phyloP scores from a whole-genome alignment of 30 jellyfish, hydroid and myxozoan species.

The Catostylus mosaicus region DNA sequence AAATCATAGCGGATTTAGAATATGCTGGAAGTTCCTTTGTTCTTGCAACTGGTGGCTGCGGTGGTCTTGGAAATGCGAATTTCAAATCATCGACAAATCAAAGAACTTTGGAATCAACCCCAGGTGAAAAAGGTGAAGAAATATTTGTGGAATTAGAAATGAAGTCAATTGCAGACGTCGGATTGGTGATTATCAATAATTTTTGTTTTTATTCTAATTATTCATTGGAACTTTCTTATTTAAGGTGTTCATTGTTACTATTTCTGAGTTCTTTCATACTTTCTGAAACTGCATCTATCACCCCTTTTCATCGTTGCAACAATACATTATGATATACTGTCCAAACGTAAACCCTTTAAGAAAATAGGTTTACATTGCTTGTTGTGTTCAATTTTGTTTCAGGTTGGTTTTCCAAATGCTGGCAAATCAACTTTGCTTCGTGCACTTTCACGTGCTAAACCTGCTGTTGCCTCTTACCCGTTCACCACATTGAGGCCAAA shows the following conservation, averaged over 20 bases:
- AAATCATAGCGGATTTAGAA: conserved; percentile 54
- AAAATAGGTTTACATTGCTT: no score
- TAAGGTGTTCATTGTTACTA: no score
- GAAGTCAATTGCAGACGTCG: conserved; percentile 97
- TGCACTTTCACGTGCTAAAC: conserved; percentile 94
- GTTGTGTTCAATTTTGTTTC: not conserved
- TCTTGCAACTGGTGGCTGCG: conserved; percentile 86
- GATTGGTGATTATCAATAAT: conserved; percentile 68
- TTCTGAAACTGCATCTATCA: no score
- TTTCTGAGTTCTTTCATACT: no score
- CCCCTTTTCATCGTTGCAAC: no score
- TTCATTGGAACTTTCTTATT: not conserved
- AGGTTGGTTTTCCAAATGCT: conserved; percentile 99
- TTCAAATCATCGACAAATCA: conserved; percentile 83
- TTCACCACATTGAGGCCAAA: conserved; percentile 95
- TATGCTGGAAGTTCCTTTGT: conserved; percentile 29
- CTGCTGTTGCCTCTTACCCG: conserved; percentile 96
- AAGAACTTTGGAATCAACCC: conserved; percentile 83
- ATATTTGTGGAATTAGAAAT: conserved; percentile 72
- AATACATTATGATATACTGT: no score
- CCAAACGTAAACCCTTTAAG: no score
- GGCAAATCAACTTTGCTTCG: conserved; percentile 97
- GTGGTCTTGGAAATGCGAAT: conserved; percentile 92
- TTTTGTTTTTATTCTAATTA: not conserved
- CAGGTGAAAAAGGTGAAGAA: conserved; percentile 85